Percentiles rank a stretch among this genome's conserved stretches.
phyloP scores from a whole-genome alignment of 2,888 invertebrate species.

The Parnassius glacialis region DNA sequence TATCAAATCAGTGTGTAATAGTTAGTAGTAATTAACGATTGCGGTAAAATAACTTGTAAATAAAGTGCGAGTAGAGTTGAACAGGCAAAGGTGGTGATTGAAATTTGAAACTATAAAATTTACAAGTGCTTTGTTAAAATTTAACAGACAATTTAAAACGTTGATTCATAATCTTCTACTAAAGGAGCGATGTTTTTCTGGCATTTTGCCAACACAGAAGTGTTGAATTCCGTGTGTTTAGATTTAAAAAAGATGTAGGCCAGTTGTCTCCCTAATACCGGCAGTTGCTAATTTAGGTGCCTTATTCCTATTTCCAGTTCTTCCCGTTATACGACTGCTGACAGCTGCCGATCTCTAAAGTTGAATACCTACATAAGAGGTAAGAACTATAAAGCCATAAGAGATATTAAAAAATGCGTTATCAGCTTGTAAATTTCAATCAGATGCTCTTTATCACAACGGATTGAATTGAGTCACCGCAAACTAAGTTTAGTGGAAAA shows the following conservation, averaged over 20 bases:
- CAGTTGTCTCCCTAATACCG: slow-evolving; percentile 12
- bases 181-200: slow-evolving; percentile 14
- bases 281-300: slow-evolving; percentile 19
- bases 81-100: too few relatives aligned
- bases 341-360: too few relatives aligned
- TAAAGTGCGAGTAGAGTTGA: too few relatives aligned
- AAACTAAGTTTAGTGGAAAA: background rate
- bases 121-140: background rate
- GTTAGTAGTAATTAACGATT: too few relatives aligned
- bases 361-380: background rate
- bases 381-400: background rate
- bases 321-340: background rate
- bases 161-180: slow-evolving; percentile 14
- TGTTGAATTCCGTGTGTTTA: slow-evolving; percentile 19
- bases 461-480: background rate
- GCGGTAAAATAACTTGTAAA: too few relatives aligned
- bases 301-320: background rate
- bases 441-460: too few relatives aligned
- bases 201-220: slow-evolving; percentile 20
- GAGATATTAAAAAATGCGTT: too few relatives aligned
- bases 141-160: slow-evolving; percentile 11
- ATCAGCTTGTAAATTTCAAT: too few relatives aligned
- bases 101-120: background rate
- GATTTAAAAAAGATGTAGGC: slow-evolving; percentile 15
- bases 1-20: too few relatives aligned